Evolutionary conservation across 2,797 vertebrate genomes (phyloP), one percentile per base, ranked within the genome.

Genomic region (Sebastes reedi): DNA sequence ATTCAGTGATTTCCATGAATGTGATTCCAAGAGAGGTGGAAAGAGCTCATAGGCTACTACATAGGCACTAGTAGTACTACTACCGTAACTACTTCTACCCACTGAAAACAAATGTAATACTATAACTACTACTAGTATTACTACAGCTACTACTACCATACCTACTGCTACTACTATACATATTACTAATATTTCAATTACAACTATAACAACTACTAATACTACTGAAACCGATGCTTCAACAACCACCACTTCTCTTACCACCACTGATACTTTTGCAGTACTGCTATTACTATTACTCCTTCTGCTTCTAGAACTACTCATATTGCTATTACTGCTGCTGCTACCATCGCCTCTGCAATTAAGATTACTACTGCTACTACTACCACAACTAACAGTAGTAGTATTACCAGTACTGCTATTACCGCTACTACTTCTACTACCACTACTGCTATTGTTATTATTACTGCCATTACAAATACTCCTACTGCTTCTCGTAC

Each of bases 1-100:
- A 82, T 85, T 82, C 75, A 85, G 11, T 52, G 55, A 68, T 83
- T 80, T 59, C 22, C 68, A 55, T 81, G 71, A 79, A 67, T 58
- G 1, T 42, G 29, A 72, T 56, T 82, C 39, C 18, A 66, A 60
- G 39, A 78, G 29, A 65, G 34, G 8, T 67, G 52, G n/a, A 80
- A 81, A 85, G 71, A 39, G n/a, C 14, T 65, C 12, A 16, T 42
- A 34, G 16, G 16, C 12, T 70, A 9, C 24, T 14, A n/a, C 20
- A 39, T 39, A 39, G 39, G 13, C 39, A 39, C 39, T 6, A 39
- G 39, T 39, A 39, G 39, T 39, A 39, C 39, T 39, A 39, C 39
- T 16, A 34, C 22, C 29, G 13, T 7, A 2, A 20, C 25, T 18
- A 52, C 22, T 52, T 8, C 8, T 52, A 52, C 46, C 46, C 42